Percentiles rank a stretch among this genome's conserved stretches.
Evolutionary conservation across 2,797 vertebrate species (phyloP).

Genomic region (Kryptolebias ocellatus): DNA sequence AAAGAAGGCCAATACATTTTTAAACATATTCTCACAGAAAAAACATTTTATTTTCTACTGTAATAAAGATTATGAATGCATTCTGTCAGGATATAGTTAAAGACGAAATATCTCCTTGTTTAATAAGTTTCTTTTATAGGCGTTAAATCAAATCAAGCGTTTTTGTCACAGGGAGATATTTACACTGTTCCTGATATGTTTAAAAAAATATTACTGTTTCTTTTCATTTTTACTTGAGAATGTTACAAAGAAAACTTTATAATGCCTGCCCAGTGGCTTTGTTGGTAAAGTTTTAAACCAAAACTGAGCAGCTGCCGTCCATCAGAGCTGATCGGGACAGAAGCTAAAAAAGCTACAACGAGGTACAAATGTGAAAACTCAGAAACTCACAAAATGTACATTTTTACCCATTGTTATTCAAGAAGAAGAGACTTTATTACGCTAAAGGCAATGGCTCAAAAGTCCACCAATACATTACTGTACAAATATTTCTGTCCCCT

Average conservation of each 20-base stretch:
- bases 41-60: no score
- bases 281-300: background rate
- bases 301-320: background rate
- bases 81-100: background rate
- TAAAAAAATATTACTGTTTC: no score
- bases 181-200: no score
- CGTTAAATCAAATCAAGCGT: no score
- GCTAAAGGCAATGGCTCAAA: constrained; percentile 17
- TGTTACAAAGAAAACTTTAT: background rate
- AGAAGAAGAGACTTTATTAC: background rate
- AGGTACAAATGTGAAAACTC: background rate
- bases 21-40: no score
- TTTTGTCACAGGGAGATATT: no score
- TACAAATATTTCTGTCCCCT: constrained; percentile 25
- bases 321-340: constrained; percentile 4
- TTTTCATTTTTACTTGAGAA: no score
- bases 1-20: background rate
- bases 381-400: no score
- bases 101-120: background rate
- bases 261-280: background rate
- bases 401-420: no score
- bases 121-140: no score
- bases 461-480: constrained; percentile 29
- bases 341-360: background rate
- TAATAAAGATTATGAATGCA: no score